Evolutionary conservation across 2,888 invertebrate genomes (phyloP), one percentile per base, ranked within the genome.

Genomic region (Strigamia transsilvanica): DNA sequence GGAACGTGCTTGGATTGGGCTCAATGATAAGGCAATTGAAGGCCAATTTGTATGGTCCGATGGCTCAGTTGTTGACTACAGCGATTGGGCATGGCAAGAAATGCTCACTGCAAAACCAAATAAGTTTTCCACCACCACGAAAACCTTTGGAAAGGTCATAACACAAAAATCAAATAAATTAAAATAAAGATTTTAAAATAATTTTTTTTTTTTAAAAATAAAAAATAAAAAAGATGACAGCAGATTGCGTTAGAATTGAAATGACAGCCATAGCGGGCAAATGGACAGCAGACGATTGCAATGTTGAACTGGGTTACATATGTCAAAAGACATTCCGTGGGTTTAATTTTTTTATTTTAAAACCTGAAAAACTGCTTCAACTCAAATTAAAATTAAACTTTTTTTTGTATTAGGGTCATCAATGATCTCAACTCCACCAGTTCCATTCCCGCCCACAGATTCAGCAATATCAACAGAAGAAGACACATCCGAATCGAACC

Each of bases 1-100:
- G 78, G 32, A 34, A 27, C 34, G 41, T 78, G 78, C 78, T 32
- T 78, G 78, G 78, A 78, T 78, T 15, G 78, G 78, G 18, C 18
- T 78, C 13, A 78, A 78, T 32, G 78, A 78, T 41, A 38, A 38
- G 32, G 32, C 34, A 27, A 38, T 32, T 18, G 41, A 78, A 78
- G 78, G 41, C n/a, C 27, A 34, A n/a, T 78, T 78, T 32, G 78
- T 38, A 13, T 78, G 78, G 78, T 27, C 34, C 6, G 78, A 78
- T 78, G 34, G 41, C 6, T 78, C 78, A 23, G 1, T 38, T 78
- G n/a, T 78, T 18, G 32, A 78, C 23, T 78, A 27, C 78, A 13
- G 6, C 2, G 41, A 78, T 23, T 66, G 61, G 61, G 61, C 61
- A 66, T 66, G 61, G 61, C 61, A 66, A 9, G 61, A 66, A 21